Evolutionary conservation across 2,797 vertebrate species (phyloP).

Genomic region (Poecilia wingei): DNA sequence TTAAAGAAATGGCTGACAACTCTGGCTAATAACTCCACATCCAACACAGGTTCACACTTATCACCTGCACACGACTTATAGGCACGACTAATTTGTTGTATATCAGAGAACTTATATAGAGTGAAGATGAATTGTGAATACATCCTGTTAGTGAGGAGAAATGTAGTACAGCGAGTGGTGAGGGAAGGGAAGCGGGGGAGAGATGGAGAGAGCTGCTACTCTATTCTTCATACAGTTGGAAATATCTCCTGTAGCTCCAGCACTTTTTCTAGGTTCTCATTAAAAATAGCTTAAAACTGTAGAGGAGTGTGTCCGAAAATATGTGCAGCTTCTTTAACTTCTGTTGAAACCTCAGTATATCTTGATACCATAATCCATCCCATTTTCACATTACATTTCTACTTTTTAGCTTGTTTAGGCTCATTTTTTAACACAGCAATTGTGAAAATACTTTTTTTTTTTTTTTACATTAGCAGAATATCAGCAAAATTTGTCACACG

Average conservation of each 20-base stretch:
- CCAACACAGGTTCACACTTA: neutral
- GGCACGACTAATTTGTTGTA: neutral
- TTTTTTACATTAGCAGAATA: neutral
- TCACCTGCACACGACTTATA: neutral
- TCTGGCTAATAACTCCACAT: neutral
- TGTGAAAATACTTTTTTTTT: neutral
- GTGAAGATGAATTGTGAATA: neutral
- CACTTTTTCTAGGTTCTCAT: constrained; percentile 2
- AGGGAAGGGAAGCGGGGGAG: neutral
- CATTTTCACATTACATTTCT: no score
- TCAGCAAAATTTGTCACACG: no score
- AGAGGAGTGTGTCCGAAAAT: neutral
- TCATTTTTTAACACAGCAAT: no score
- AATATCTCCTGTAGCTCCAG: neutral
- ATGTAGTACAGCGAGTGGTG: neutral
- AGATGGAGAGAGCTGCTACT: neutral
- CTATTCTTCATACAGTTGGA: neutral
- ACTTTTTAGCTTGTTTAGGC: no score
- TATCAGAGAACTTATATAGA: neutral
- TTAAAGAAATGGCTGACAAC: neutral
- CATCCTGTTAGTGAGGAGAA: neutral
- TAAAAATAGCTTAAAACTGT: neutral
- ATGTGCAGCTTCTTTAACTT: no score
- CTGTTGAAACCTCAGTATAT: no score
- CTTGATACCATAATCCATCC: no score